Conservation (phyloP, 2,888 invertebrate species). For the Netelia melanura region DNA sequence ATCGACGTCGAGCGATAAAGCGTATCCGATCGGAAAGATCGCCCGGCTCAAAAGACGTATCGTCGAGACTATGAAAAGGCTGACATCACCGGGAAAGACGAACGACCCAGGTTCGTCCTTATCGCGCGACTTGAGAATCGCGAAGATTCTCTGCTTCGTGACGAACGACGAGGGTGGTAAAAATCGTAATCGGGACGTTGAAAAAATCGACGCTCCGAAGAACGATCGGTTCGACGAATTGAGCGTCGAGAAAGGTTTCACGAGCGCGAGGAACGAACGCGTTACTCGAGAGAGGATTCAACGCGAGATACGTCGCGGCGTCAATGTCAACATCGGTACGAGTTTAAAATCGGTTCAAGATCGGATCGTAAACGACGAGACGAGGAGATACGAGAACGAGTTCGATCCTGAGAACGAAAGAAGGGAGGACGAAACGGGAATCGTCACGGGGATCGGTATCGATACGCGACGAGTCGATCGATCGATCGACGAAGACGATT, state of each 20-base stretch:
- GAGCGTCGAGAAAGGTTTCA: conserved; percentile 21
- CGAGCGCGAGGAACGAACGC: not conserved
- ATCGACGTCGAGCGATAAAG: conserved; percentile 44
- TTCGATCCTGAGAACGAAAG: not conserved
- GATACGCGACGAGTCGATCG: conserved; percentile 25
- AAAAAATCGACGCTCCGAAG: not conserved
- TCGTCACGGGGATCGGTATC: conserved; percentile 7
- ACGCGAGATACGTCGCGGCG: conserved; percentile 17
- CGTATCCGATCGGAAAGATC: conserved; percentile 72
- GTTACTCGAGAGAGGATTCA: conserved; percentile 5
- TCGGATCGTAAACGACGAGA: conserved; percentile 6
- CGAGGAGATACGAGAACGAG: conserved; percentile 1
- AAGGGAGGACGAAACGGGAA: conserved; percentile 1
- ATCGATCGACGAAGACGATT: conserved; percentile 3
- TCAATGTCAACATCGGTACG: not conserved
- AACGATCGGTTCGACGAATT: conserved; percentile 32
- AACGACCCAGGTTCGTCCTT: conserved; percentile 63
- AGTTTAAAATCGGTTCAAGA: conserved; percentile 33
- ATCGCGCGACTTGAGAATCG: conserved; percentile 45
- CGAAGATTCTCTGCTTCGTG: conserved; percentile 60
- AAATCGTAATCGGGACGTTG: conserved; percentile 7
- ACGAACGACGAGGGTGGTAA: conserved; percentile 19
- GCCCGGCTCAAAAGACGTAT: conserved; percentile 75
- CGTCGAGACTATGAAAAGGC: conserved; percentile 77
- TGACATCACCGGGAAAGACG: conserved; percentile 76